A percentile compares a stretch with the other conserved stretches of the same genome.
Conservation (phyloP, 2,797 vertebrate genomes). For the Microctenopoma lineatum region DNA sequence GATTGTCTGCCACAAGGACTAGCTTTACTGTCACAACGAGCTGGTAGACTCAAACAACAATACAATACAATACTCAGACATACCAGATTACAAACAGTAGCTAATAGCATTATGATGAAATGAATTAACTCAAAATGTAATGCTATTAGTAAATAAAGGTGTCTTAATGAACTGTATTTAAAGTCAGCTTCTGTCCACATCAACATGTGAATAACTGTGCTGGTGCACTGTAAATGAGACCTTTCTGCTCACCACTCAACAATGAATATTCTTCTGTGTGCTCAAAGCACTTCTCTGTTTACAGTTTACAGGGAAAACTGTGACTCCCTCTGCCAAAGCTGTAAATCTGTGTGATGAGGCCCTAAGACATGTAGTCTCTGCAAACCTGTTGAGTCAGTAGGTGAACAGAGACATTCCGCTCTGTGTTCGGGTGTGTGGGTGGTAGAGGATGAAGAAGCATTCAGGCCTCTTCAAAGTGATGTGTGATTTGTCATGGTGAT, state of each 20-base stretch:
- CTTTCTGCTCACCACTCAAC: not conserved
- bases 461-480: conserved; percentile 20
- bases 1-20: not conserved
- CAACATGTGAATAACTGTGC: not conserved
- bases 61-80: too few species aligned
- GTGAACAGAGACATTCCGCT: conserved; percentile 16
- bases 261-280: not conserved
- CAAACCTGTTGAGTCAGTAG: conserved; percentile 34
- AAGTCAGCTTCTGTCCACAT: conserved; percentile 1
- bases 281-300: conserved; percentile 1
- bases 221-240: not conserved
- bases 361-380: conserved; percentile 17
- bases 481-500: conserved; percentile 36
- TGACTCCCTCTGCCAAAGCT: conserved; percentile 11
- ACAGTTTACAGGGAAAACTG: conserved; percentile 14
- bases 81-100: too few species aligned
- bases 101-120: not conserved
- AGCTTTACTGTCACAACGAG: not conserved
- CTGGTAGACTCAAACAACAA: not conserved
- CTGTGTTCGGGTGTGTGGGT: not conserved
- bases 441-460: conserved; percentile 10
- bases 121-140: not conserved
- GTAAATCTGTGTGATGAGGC: conserved; percentile 7
- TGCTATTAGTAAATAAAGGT: not conserved
- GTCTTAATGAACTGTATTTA: not conserved